Evolutionary conservation across 2,797 vertebrate genomes (phyloP).

Genomic region (Cuniculus paca): DNA sequence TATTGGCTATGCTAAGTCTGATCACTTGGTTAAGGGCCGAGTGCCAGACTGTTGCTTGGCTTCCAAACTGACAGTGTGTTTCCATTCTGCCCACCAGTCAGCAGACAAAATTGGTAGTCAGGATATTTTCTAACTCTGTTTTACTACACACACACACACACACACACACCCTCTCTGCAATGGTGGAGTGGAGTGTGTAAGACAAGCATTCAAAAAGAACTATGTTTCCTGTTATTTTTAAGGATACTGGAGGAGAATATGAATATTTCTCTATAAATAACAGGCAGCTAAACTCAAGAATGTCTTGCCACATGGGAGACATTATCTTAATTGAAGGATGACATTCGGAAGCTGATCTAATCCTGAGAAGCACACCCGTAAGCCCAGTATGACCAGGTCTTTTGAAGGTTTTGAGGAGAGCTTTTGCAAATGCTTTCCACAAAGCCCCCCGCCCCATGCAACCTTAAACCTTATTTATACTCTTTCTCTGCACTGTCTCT

Average conservation of each 20-base stretch:
- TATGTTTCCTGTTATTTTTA: neutral
- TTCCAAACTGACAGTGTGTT: neutral
- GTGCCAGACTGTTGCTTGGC: neutral
- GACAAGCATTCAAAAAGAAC: neutral
- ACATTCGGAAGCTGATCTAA: neutral
- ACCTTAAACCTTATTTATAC: neutral
- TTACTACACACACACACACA: neutral
- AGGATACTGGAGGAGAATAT: neutral
- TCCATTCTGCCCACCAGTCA: neutral
- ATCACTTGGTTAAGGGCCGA: neutral
- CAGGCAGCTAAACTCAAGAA: neutral
- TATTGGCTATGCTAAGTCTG: neutral
- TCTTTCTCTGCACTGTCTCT: neutral
- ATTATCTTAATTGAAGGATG: neutral
- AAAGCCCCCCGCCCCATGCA: neutral
- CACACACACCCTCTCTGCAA: neutral
- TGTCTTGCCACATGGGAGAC: neutral
- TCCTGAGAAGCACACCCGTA: neutral
- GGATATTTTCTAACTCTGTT: neutral
- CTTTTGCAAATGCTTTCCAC: neutral
- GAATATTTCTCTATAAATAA: neutral
- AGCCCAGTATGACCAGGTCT: neutral
- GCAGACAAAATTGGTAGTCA: neutral
- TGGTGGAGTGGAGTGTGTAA: neutral
- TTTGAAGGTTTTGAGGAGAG: neutral